phyloP scores from a whole-genome alignment of 2,888 invertebrate species.

The Chymomyza procnemis region DNA sequence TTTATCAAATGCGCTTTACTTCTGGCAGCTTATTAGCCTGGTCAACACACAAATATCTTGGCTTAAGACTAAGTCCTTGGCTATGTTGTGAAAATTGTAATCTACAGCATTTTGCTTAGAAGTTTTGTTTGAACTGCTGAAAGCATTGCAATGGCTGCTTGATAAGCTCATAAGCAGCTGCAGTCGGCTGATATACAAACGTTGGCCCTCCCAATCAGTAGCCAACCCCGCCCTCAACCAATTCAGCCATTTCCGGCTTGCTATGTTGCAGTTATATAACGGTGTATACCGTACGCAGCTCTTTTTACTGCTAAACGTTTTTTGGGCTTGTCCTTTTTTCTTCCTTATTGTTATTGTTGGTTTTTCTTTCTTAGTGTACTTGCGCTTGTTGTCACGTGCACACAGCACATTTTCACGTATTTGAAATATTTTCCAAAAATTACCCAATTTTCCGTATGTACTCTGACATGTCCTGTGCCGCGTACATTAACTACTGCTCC shows the following conservation, averaged over 20 bases:
- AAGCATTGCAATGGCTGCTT: not conserved
- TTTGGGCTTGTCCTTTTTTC: conserved; percentile 27
- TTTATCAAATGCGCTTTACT: conserved; percentile 71
- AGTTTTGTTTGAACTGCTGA: not conserved
- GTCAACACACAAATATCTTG: not conserved
- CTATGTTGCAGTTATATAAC: not conserved
- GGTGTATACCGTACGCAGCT: not conserved
- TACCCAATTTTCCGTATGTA: conserved; percentile 58
- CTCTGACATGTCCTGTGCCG: not conserved
- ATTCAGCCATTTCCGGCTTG: not conserved
- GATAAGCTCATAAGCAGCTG: not conserved
- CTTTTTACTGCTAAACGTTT: conserved; percentile 64
- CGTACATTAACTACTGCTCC: not conserved
- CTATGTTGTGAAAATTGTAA: not conserved
- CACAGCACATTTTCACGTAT: conserved; percentile 64
- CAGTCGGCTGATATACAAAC: not conserved
- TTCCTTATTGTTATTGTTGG: conserved; percentile 32
- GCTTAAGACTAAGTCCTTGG: not conserved
- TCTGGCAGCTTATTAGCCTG: conserved; percentile 66
- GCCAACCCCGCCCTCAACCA: too few relatives aligned
- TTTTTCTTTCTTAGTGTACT: conserved; percentile 24
- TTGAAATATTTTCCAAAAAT: conserved; percentile 71
- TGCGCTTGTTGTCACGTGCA: conserved; percentile 60
- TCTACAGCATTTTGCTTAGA: not conserved
- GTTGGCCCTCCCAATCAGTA: not conserved